Percentiles rank a stretch among this genome's conserved stretches.
These are phyloP conservation scores for Galemys pyrenaicus DNA, from an alignment of 2,113 vertebrate genomes.

Conservation along the genomic window DNA sequence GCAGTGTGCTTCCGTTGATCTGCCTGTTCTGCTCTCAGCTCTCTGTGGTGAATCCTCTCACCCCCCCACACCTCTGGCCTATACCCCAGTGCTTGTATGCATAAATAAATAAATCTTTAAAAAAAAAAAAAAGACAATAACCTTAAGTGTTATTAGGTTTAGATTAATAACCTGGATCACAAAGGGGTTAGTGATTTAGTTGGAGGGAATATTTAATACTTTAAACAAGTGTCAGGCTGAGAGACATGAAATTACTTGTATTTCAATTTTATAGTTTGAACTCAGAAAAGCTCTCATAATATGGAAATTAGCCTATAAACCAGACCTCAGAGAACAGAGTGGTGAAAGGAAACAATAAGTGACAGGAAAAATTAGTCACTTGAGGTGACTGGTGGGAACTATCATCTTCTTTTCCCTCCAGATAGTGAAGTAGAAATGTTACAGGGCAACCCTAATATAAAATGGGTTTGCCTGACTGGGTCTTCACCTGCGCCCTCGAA, in stretches of 20 bases:
- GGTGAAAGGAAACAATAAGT: slow-evolving; percentile 8
- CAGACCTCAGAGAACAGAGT: background rate
- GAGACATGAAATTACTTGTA: slow-evolving; percentile 5
- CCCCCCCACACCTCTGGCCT: too few species aligned
- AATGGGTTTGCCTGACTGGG: too few species aligned
- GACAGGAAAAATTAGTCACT: background rate
- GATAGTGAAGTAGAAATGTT: background rate
- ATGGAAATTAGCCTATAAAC: slow-evolving; percentile 18
- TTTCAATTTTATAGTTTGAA: slow-evolving; percentile 28
- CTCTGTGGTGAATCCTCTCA: too few species aligned
- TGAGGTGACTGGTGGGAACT: background rate
- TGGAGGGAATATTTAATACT: slow-evolving; percentile 18
- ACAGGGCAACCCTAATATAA: too few species aligned
- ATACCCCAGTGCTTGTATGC: too few species aligned
- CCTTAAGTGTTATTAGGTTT: background rate
- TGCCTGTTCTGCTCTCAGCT: too few species aligned
- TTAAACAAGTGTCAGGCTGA: slow-evolving; percentile 50
- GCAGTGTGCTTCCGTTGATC: too few species aligned
- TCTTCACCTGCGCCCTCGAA: too few species aligned
- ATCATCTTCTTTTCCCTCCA: background rate
- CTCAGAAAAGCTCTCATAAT: slow-evolving; percentile 20
- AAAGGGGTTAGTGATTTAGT: background rate
- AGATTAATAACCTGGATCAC: slow-evolving; percentile 15
- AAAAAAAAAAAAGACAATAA: too few species aligned
- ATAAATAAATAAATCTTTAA: too few species aligned